Conservation (phyloP, 2,888 invertebrate genomes). For the Lypha dubia region DNA sequence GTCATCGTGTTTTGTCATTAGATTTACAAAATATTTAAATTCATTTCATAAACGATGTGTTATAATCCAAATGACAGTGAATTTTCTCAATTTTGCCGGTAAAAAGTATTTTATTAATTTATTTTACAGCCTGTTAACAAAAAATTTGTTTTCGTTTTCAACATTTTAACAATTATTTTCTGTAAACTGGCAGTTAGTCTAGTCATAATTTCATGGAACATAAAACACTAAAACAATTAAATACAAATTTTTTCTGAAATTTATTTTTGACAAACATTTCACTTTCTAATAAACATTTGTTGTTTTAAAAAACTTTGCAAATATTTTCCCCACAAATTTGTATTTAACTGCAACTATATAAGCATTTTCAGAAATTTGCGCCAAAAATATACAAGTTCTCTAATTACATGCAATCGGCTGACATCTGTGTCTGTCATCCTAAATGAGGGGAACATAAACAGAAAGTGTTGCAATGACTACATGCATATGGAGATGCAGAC, state of each 20-base stretch:
- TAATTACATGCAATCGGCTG: conserved; percentile 79
- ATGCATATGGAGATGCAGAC: neutral
- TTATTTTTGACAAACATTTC: conserved; percentile 28
- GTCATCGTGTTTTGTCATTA: too few relatives aligned
- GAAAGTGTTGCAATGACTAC: conserved; percentile 18
- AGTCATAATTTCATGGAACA: conserved; percentile 27
- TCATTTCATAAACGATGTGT: too few relatives aligned
- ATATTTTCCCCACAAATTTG: neutral
- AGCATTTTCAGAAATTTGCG: conserved; percentile 46
- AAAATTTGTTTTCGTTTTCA: too few relatives aligned
- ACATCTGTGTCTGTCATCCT: conserved; percentile 73
- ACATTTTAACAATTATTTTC: too few relatives aligned
- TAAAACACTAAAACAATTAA: conserved; percentile 24
- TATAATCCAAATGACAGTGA: neutral
- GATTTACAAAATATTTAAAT: too few relatives aligned
- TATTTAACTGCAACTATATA: conserved; percentile 10
- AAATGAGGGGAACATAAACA: conserved; percentile 18
- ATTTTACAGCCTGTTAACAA: too few relatives aligned
- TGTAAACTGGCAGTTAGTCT: too few relatives aligned
- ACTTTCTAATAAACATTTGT: conserved; percentile 6
- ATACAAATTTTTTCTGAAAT: neutral
- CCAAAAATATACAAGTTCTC: conserved; percentile 73
- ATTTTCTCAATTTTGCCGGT: neutral
- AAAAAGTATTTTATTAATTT: neutral
- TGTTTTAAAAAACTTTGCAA: neutral